These are phyloP conservation scores for Tachina grossa DNA, from an alignment of 2,888 invertebrate species.

Conservation along the genomic window DNA sequence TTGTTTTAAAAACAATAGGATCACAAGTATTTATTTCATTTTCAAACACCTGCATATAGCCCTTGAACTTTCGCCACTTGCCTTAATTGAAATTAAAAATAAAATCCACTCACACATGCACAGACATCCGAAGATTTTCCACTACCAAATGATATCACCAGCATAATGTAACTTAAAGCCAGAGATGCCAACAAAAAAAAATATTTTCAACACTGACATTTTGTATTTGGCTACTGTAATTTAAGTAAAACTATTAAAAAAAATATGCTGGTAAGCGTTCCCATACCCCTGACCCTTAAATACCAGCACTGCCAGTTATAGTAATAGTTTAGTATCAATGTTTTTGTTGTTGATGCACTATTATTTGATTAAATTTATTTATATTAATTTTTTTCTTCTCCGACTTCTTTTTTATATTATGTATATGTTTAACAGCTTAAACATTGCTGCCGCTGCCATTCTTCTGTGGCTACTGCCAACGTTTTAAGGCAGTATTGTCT, in stretches of 20 bases:
- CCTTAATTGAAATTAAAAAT: constrained; percentile 16
- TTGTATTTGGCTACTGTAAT: constrained; percentile 59
- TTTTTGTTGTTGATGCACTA: constrained; percentile 22
- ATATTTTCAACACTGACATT: constrained; percentile 53
- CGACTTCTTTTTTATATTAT: constrained; percentile 18
- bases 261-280: constrained; percentile 14
- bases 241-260: constrained; percentile 38
- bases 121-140: neutral
- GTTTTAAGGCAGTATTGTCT: constrained; percentile 32
- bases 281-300: constrained; percentile 33
- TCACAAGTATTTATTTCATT: neutral
- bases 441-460: constrained; percentile 40
- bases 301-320: neutral
- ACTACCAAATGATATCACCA: constrained; percentile 7
- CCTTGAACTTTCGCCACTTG: constrained; percentile 6
- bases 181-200: neutral
- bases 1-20: neutral
- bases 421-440: constrained; percentile 44
- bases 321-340: constrained; percentile 21
- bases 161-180: constrained; percentile 10
- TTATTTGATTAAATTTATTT: constrained; percentile 60
- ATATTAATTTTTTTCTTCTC: constrained; percentile 23
- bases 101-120: neutral
- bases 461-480: constrained; percentile 15
- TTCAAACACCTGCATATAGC: constrained; percentile 23